Base-by-base conservation (phyloP, 1,140 invertebrate genomes). In the Carposina sasakii region DNA sequence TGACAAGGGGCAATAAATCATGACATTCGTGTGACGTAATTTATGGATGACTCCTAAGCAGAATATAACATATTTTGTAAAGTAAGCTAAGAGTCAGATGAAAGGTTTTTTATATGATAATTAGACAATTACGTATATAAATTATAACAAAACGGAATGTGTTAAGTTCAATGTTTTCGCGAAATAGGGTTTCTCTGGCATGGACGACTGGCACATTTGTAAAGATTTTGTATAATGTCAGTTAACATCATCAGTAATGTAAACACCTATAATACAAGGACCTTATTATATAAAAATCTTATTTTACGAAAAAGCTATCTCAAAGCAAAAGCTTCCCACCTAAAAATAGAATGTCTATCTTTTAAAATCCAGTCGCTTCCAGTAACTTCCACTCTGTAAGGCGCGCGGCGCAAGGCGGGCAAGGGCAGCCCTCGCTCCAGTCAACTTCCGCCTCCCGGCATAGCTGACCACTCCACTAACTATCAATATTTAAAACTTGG, bases 401-500 rank as follows among this genome's bases (percentile, higher is more conserved):
- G 71, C 72, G 71, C 69, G 71, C 63, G 60, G 55, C 52, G n/a
- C n/a, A n/a, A n/a, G 41, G 43, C 53, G 49, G 50, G 52, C 50
- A 54, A 56, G 71, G 67, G 71, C 68, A 73, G 75, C 73, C 71
- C 68, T 68, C 57, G 68, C 73, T 69, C 69, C 43, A 69, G 68
- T 73, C 71, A 75, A 52, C 65, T 71, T 66, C 70, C 67, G 68
- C 58, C 65, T 54, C 60, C 62, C 66, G 59, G 47, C 42, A 50
- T 49, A 50, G 50, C 51, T 20, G 39, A 33, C 48, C 39, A 52
- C 54, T 57, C 30, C 23, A 37, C 46, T n/a, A n/a, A n/a, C n/a
- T n/a, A n/a, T n/a, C n/a, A n/a, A n/a, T n/a, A n/a, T n/a, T n/a
- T n/a, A n/a, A n/a, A n/a, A n/a, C n/a, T n/a, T n/a, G n/a, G n/a